Base-by-base conservation (phyloP, 1,140 invertebrate genomes). In the Charaxes varanes region DNA sequence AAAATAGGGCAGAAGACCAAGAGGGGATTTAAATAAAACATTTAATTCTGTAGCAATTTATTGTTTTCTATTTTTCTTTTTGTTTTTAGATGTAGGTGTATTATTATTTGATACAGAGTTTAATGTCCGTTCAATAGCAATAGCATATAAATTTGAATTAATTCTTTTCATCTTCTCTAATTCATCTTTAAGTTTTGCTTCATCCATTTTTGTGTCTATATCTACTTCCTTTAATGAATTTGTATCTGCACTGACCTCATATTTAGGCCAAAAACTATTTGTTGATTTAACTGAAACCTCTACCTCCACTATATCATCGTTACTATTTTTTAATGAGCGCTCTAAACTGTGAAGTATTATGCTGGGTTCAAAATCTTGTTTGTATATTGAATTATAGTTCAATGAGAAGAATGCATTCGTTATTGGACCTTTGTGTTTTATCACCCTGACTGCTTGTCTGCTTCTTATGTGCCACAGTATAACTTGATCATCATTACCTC, bases 401-500 rank as follows among this genome's bases (percentile, higher is more conserved):
- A 62, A 23, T 2, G 66, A 62, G 30, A 93, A 87, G 26, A 88
- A 86, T 1, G 89, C 86, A 74, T 94, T 93, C 3, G 88, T 92
- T 0, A 95, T 85, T 3, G 87, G 59, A 10, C 91, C 92, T 72
- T 92, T 93, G 50, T 93, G 90, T 11, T 80, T 72, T 13, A 96
- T 83, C 6, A 86, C 90, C 46, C 88, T 87, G 6, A 93, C 72
- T 32, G 91, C 88, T 57, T 94, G 92, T 24, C 86, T 77, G 64
- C 92, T 94, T 16, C 63, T 62, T 18, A 95, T 88, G 53, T 96
- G 89, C 94, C 94, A 97, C 12, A 95, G 57, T 49, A 90, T 88
- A 1, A 95, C 89, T 40, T 84, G 87, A 13, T 87, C 86, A 84
- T 94, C 93, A 41, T 87, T 84, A 0, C 91, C 91, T 0, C 91